These are phyloP conservation scores for Caenorhabditis wallacei DNA, from an alignment of 2,888 invertebrate genomes.

Conservation along the genomic window DNA sequence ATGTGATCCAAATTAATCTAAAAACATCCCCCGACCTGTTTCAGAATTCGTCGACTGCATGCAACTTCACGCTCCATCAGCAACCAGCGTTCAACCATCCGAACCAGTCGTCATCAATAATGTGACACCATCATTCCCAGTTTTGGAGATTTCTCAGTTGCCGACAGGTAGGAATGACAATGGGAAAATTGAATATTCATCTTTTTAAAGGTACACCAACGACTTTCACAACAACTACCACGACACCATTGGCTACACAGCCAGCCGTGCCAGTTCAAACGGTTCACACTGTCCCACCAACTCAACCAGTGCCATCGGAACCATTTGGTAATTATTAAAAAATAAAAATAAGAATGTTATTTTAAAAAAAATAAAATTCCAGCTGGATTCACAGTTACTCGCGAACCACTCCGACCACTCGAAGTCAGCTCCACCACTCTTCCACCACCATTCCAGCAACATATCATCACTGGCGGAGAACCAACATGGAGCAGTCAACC, in stretches of 20 bases:
- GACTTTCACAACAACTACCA: conserved; percentile 19
- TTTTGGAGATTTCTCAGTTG: conserved; percentile 53
- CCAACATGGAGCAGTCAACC: conserved; percentile 38
- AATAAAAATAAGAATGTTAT: background rate
- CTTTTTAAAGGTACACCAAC: conserved; percentile 18
- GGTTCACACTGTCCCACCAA: conserved; percentile 35
- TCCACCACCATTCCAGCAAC: conserved; percentile 59
- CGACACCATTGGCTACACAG: conserved; percentile 26
- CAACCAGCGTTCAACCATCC: conserved; percentile 54
- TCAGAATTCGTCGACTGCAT: conserved; percentile 74
- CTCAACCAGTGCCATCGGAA: conserved; percentile 27
- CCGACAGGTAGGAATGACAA: conserved; percentile 35
- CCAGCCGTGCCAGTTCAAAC: conserved; percentile 46
- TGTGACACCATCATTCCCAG: conserved; percentile 66
- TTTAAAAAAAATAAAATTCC: conserved; percentile 1
- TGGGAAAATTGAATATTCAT: background rate
- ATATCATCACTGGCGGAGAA: conserved; percentile 59
- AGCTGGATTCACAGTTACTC: conserved; percentile 63
- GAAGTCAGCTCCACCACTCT: conserved; percentile 44
- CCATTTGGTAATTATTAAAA: conserved; percentile 28
- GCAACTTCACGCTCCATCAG: conserved; percentile 69
- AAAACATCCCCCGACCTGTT: conserved; percentile 10
- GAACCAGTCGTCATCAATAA: conserved; percentile 36
- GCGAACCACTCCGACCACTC: conserved; percentile 60
- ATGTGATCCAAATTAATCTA: conserved; percentile 1